Evolutionary conservation across 2,888 invertebrate species (phyloP), one percentile per base, ranked within the genome.

Genomic region (Axea sp.): DNA sequence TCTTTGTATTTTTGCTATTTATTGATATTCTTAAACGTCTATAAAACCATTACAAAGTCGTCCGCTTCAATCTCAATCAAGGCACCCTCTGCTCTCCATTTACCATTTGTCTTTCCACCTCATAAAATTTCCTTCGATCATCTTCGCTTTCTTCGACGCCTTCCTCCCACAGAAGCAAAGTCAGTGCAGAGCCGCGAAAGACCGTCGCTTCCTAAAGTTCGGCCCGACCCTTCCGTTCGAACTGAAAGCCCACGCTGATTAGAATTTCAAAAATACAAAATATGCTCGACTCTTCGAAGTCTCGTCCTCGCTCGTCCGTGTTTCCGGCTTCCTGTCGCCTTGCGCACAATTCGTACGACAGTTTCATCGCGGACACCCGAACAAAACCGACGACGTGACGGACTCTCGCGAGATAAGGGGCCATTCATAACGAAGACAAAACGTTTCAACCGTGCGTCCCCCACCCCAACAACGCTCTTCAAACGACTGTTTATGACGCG

Each of bases 321-420:
- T 79, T 82, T 83, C 83, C 83, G 83, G 83, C 82, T 86, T 86
- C 85, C 86, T 85, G 85, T 84, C 82, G 83, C 64, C 84, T 85
- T 37, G 35, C 33, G 53, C 82, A 84, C 85, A 85, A 86, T 85
- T 83, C 81, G 79, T 83, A 6, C 57, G 83, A 82, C 84, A 84
- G 83, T 81, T 79, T 76, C 74, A 76, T 77, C 78, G 76, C 75
- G 78, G 76, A 74, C 75, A 47, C 57, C 64, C 33, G 73, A 73
- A 76, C 77, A 78, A 78, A 76, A 79, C 76, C 60, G 65, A 39
- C 69, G 17, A 60, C 57, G 76, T 77, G 77, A 78, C 68, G 71
- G 77, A 68, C 73, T 75, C 72, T 45, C 62, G 73, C 60, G 57
- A 57, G 73, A 77, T 75, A 77, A 75, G 74, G 57, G 75, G 43